Evolutionary conservation across 2,797 vertebrate genomes (phyloP).

Genomic region (Danionella dracula): DNA sequence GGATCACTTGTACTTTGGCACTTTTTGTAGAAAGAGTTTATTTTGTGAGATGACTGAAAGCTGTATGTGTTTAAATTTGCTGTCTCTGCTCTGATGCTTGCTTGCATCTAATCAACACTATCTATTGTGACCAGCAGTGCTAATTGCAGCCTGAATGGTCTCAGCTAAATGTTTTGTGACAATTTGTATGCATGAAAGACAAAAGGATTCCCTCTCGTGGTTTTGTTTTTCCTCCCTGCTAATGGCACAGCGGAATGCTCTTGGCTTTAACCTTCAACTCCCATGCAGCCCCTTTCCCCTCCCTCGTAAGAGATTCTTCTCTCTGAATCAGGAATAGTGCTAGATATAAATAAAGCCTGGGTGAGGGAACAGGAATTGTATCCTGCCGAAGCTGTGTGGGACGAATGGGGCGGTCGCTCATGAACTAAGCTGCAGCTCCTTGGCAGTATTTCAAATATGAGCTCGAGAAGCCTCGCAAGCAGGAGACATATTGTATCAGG

Average conservation of each 20-base stretch:
- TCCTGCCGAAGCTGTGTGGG: slow-evolving; percentile 52
- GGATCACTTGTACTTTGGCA: background rate
- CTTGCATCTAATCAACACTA: slow-evolving; percentile 43
- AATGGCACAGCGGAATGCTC: slow-evolving; percentile 51
- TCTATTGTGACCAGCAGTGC: slow-evolving; percentile 50
- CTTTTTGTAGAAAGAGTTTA: background rate
- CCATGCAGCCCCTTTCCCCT: slow-evolving; percentile 40
- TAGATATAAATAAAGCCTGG: slow-evolving; percentile 69
- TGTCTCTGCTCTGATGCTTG: slow-evolving; percentile 29
- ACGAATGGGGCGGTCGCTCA: slow-evolving; percentile 25
- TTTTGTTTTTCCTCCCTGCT: slow-evolving; percentile 47
- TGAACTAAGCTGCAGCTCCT: slow-evolving; percentile 68
- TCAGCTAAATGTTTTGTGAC: slow-evolving; percentile 61
- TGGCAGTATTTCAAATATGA: slow-evolving; percentile 84
- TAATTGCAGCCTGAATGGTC: slow-evolving; percentile 60
- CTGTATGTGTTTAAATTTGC: slow-evolving; percentile 11
- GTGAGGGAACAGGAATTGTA: slow-evolving; percentile 58
- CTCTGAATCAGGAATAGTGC: slow-evolving; percentile 61
- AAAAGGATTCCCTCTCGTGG: slow-evolving; percentile 36
- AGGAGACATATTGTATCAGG: slow-evolving; percentile 81
- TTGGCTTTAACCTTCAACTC: slow-evolving; percentile 47
- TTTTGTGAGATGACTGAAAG: background rate
- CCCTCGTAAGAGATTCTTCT: slow-evolving; percentile 53
- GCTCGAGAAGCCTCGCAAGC: slow-evolving; percentile 72
- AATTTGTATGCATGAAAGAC: slow-evolving; percentile 53